Evolutionary conservation across 1,140 invertebrate genomes (phyloP), one percentile per base, ranked within the genome.

Genomic region (Drosophila yakuba): DNA sequence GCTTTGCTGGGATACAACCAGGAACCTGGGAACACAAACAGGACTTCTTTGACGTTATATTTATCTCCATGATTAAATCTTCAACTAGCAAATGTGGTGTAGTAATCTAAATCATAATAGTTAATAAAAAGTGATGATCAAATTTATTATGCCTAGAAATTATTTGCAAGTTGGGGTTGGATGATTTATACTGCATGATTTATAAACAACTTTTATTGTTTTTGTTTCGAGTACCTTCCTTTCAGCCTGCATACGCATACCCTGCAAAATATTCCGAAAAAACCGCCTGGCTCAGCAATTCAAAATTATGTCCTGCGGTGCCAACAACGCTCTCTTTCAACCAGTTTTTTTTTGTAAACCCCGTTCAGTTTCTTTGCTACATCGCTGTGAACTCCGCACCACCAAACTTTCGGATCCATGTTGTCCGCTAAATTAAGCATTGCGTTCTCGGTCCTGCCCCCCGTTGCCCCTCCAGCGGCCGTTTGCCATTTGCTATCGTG

Each of bases 391-490:
- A 43, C 43, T 23, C 57, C 60, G 63, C 66, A 55, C 44, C 60
- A 73, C 75, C 38, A 45, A 64, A 80, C 62, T 69, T 64, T 85
- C 63, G 71, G 61, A 76, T 55, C 47, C 62, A 82, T 88, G 83
- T 80, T 82, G 78, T 78, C 71, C 79, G 83, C 83, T 88, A 88
- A 88, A 88, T 88, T 88, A 88, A 88, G 83, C 83, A 88, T 88
- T 83, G 75, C 78, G 57, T 57, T 63, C 45, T 60, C 60, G 57
- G 57, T 68, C 47, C 45, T 28, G 38, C 17, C 39, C 43, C 54
- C 39, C 57, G 48, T 38, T 25, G 23, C n/a, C n/a, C n/a, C n/a
- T 2, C 20, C 28, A 6, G 28, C 28, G 8, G 28, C 28, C 32
- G 8, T 32, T 8, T 32, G 32, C 32, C 32, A n/a, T 48, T 23